Base-by-base conservation (phyloP, 2,888 invertebrate species). In the Morpho deidamia region DNA sequence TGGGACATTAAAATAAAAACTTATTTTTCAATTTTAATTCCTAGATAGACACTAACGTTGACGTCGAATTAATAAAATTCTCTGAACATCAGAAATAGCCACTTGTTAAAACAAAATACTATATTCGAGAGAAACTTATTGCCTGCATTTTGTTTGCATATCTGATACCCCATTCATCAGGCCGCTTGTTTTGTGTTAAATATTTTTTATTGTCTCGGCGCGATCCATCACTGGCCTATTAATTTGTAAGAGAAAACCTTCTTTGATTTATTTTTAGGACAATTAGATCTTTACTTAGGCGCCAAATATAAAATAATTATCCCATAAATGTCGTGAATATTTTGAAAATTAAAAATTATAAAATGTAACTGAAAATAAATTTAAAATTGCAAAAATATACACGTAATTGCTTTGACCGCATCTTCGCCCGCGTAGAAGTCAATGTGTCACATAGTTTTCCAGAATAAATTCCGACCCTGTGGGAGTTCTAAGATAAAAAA, bases 131-230 rank as follows among this genome's bases (percentile, higher is more conserved):
- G 59, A 66, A 74, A 82, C 68, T 74, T 76, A 83, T 78, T 77
- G 76, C 68, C 65, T 73, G 74, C 79, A 75, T 72, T 82, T 76
- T 74, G 75, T 81, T 78, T 76, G 79, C 71, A 74, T 79, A 83
- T 74, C 76, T 77, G 81, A 81, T 74, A 67, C 74, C 70, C 72
- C 65, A 81, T 83, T 82, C 75, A 82, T 83, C 80, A 82, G 40
- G 54, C 42, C 51, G 43, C 53, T 48, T 54, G 42, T 50, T 57
- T 61, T 44, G 55, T 60, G 53, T 55, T 55, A 51, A 42, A 49
- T 42, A 51, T 55, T 61, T 59, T 62, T 61, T 56, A 58, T 56
- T 56, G 49, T 52, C 51, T 38, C 38, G 38, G 9, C 46, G 53
- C 47, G 58, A 62, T 62, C 60, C 56, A 61, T 65, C 58, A 62